Evolutionary conservation across 2,113 vertebrate species (phyloP).

Genomic region (Apeltes quadracus): DNA sequence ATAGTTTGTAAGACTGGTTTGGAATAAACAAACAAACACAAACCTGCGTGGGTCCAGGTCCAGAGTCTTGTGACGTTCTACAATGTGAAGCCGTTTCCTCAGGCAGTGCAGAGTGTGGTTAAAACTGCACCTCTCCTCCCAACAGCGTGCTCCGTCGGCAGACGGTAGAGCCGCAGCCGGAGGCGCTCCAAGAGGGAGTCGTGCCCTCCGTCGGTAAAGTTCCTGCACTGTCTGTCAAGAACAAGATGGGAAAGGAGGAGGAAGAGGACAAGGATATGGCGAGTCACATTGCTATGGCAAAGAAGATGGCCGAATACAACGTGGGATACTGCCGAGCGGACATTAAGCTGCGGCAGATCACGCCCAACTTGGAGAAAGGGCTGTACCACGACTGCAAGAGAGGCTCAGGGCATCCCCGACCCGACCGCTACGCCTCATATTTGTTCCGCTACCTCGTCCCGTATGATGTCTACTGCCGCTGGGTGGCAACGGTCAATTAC

Average conservation of each 20-base stretch:
- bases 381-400: slow-evolving; percentile 67
- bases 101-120: slow-evolving; percentile 77
- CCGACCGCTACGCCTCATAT: slow-evolving; percentile 73
- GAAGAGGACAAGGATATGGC: slow-evolving; percentile 39
- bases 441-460: slow-evolving; percentile 75
- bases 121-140: slow-evolving; percentile 80
- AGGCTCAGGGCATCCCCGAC: slow-evolving; percentile 55
- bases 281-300: slow-evolving; percentile 52
- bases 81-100: slow-evolving; percentile 72
- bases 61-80: slow-evolving; percentile 81
- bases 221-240: slow-evolving; percentile 52
- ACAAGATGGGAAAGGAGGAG: slow-evolving; percentile 52
- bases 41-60: slow-evolving; percentile 60
- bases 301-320: slow-evolving; percentile 62
- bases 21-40: slow-evolving; percentile 49
- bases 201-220: slow-evolving; percentile 67
- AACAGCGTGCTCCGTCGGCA: slow-evolving; percentile 76
- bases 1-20: slow-evolving; percentile 57
- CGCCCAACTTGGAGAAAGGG: slow-evolving; percentile 64
- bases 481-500: slow-evolving; percentile 76
- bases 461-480: slow-evolving; percentile 69
- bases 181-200: slow-evolving; percentile 56
- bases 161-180: slow-evolving; percentile 64
- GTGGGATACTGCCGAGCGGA: slow-evolving; percentile 70
- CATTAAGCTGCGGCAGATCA: slow-evolving; percentile 69